Percentiles rank a stretch among this genome's conserved stretches.
These are phyloP conservation scores for Helleia helle DNA, from an alignment of 2,888 invertebrate species.

Conservation along the genomic window DNA sequence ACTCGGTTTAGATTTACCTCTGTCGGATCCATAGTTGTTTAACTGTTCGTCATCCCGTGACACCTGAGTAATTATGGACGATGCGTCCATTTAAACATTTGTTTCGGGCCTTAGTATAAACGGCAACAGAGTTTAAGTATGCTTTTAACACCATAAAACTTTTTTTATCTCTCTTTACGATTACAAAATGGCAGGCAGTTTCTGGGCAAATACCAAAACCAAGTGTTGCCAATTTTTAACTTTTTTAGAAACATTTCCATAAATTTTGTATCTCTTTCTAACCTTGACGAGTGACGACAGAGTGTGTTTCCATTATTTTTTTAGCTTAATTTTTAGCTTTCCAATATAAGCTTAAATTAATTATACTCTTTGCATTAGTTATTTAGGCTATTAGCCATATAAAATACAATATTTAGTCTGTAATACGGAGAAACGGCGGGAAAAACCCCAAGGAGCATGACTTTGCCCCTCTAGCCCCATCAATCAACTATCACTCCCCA, in stretches of 20 bases:
- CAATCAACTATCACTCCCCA: too few relatives aligned
- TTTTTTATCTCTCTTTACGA: slow-evolving; percentile 74
- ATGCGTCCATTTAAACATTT: slow-evolving; percentile 91
- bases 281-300: slow-evolving; percentile 29
- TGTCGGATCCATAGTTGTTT: slow-evolving; percentile 92
- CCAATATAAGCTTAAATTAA: too few relatives aligned
- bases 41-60: slow-evolving; percentile 97
- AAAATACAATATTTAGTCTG: too few relatives aligned
- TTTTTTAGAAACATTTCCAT: too few relatives aligned
- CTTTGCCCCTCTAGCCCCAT: too few relatives aligned
- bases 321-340: too few relatives aligned
- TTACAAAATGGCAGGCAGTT: slow-evolving; percentile 71
- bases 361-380: too few relatives aligned
- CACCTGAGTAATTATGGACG: slow-evolving; percentile 99
- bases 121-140: slow-evolving; percentile 64
- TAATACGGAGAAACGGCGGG: too few relatives aligned
- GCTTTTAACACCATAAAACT: slow-evolving; percentile 73
- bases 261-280: slow-evolving; percentile 24
- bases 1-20: slow-evolving; percentile 82
- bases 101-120: slow-evolving; percentile 67
- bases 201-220: slow-evolving; percentile 65
- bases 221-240: slow-evolving; percentile 57
- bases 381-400: too few relatives aligned
- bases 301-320: too few relatives aligned
- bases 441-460: too few relatives aligned